Evolutionary conservation across 2,797 vertebrate genomes (phyloP), one percentile per base, ranked within the genome.

Genomic region (Eupleurogrammus muticus): DNA sequence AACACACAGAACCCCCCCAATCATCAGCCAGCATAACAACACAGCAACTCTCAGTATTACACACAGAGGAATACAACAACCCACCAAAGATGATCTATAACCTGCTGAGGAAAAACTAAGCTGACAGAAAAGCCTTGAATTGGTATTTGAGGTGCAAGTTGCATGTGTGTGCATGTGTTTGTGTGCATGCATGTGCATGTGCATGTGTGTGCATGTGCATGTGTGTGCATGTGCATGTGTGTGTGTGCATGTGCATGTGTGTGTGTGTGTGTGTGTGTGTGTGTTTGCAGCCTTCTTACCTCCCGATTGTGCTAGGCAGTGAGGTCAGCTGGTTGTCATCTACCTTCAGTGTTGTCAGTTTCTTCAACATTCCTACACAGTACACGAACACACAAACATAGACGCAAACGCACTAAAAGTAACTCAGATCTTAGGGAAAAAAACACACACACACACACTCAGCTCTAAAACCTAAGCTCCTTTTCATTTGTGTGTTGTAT

Each of bases 301-400:
- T 99, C 94, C 98, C 98, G 5, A 99, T 96, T 64, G 96, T 96
- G 77, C 96, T 98, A 82, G 98, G 98, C 91, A 99, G 94, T 87
- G 97, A 93, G 46, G 96, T 97, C 79, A 99, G 96, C 94, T 99
- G 98, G 94, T 99, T 99, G 95, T 99, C 98, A 86, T 99, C 98
- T 79, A 99, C 97, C 93, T 99, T 99, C 77, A 99, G 88, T 49
- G 97, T 99, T 8, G 97, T 98, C 75, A 99, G 91, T 78, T 98
- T 99, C 94, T 99, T 99, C 92, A 99, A 82, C 92, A 99, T 95
- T 82, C 98, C 97, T 99, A 59, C 38, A 70, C 57, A 63, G 58
- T 28, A 72, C 35, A 38, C 19, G 73, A 53, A 63, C 20, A 77
- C 38, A 63, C 52, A 68, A 40, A 54, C 35, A 50, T 11, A 62